Evolutionary conservation across 1,140 invertebrate genomes (phyloP).

Genomic region (Popillia japonica): DNA sequence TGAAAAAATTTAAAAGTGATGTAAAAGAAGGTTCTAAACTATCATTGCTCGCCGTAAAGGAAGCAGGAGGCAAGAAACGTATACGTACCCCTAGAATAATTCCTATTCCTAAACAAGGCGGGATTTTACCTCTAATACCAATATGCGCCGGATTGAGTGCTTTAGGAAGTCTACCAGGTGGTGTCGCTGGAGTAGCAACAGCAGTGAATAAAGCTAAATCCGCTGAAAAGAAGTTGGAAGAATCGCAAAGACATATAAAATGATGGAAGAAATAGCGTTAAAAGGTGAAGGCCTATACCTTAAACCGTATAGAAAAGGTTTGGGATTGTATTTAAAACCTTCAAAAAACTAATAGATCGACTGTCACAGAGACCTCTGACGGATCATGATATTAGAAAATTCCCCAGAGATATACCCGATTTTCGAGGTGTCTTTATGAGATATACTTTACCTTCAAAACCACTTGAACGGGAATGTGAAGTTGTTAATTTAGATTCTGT

Average conservation of each 20-base stretch:
- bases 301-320: conserved; percentile 29
- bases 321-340: conserved; percentile 46
- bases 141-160: conserved; percentile 57
- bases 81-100: conserved; percentile 52
- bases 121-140: conserved; percentile 56
- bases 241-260: conserved; percentile 52
- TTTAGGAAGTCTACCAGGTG: conserved; percentile 52
- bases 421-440: conserved; percentile 54
- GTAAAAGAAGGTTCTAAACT: conserved; percentile 4
- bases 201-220: conserved; percentile 41
- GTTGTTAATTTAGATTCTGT: conserved; percentile 37
- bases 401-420: conserved; percentile 51
- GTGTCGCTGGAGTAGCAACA: conserved; percentile 52
- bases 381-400: conserved; percentile 49
- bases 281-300: conserved; percentile 30
- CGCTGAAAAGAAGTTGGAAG: conserved; percentile 46
- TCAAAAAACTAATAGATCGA: conserved; percentile 46
- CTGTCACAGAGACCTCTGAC: conserved; percentile 51
- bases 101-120: conserved; percentile 56
- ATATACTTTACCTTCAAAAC: conserved; percentile 47
- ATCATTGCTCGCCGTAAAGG: conserved; percentile 31
- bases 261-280: conserved; percentile 47
- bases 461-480: no score
- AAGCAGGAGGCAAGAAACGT: conserved; percentile 40
- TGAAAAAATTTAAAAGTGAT: not conserved